Evolutionary conservation across 2,797 vertebrate genomes (phyloP), one percentile per base, ranked within the genome.

Genomic region (Myotis planiceps): DNA sequence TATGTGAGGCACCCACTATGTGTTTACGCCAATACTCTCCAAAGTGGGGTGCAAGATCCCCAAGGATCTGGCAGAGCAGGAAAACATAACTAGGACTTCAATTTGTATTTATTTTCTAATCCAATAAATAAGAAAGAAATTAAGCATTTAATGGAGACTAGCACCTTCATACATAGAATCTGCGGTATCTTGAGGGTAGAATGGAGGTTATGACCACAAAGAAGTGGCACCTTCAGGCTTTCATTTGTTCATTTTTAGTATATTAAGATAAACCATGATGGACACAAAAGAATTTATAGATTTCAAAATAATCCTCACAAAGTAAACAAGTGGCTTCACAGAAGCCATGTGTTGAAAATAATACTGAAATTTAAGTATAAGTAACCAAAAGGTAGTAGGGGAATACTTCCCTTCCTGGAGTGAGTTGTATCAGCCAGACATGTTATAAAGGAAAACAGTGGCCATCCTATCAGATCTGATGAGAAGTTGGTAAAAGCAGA

Each of bases 41-140:
- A 65, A 66, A 82, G 25, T 78, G 9, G 25, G 25, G 3, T 72
- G 45, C 72, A 32, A 76, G 16, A 83, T 63, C 8, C 55, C 19
- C 51, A 83, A 83, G 42, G n/a, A 55, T 2, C 71, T 0, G 60
- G 74, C 23, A 21, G 14, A 84, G 6, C 51, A 87, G 19, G 66
- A 93, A 97, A 74, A 82, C 55, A 51, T 19, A 27, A 27, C 21
- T 19, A 49, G 60, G 65, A 53, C 34, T 34, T 86, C 21, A 75
- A n/a, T 37, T 79, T 49, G 6, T n/a, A 66, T 88, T 81, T 76
- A 76, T 45, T 95, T 92, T 90, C 32, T 66, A 74, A 65, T 78
- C 23, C 6, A 75, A 80, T 29, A 96, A 76, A 51, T 72, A 71
- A 85, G 45, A 72, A 82, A 55, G n/a, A 85, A 39, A 76, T 85